These are phyloP conservation scores for Okapia johnstoni DNA, from an alignment of 2,113 vertebrate species.

Conservation along the genomic window DNA sequence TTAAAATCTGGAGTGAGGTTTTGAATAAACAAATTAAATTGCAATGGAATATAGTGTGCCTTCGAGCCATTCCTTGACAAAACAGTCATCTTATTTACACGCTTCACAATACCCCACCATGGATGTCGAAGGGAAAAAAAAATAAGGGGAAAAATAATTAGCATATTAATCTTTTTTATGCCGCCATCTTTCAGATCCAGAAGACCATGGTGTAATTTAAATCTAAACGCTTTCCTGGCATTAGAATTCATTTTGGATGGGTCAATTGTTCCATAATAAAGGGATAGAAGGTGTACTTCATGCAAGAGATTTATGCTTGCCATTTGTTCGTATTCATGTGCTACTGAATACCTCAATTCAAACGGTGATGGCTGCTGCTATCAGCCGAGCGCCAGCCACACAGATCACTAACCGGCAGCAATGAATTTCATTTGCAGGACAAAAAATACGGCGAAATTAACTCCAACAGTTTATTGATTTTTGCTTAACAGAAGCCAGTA, in stretches of 20 bases:
- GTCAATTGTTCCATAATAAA: slow-evolving; percentile 99
- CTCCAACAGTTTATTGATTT: slow-evolving; percentile 99
- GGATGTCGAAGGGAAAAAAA: slow-evolving; percentile 93
- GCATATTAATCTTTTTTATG: slow-evolving; percentile 99
- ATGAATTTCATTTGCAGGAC: slow-evolving; percentile 99
- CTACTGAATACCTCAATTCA: slow-evolving; percentile 99
- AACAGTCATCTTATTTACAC: slow-evolving; percentile 99
- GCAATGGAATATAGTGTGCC: slow-evolving; percentile 87
- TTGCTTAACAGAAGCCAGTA: slow-evolving; percentile 99
- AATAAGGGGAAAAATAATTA: slow-evolving; percentile 99
- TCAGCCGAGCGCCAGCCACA: slow-evolving; percentile 98
- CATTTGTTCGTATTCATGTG: slow-evolving; percentile 99
- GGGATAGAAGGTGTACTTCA: slow-evolving; percentile 99
- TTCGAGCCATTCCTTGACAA: slow-evolving; percentile 95
- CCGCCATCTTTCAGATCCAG: slow-evolving; percentile 99
- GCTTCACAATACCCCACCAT: slow-evolving; percentile 96
- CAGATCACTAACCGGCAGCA: slow-evolving; percentile 99
- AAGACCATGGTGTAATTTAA: slow-evolving; percentile 99
- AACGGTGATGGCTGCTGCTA: slow-evolving; percentile 99
- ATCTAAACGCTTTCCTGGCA: slow-evolving; percentile 99
- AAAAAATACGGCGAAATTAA: slow-evolving; percentile 97
- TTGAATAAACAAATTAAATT: slow-evolving; percentile 92
- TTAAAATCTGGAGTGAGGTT: slow-evolving; percentile 91
- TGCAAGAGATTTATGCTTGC: slow-evolving; percentile 99
- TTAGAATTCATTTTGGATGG: slow-evolving; percentile 99